These are phyloP conservation scores for Phoxinus dragarum DNA, from an alignment of 2,797 vertebrate species.

Conservation along the genomic window DNA sequence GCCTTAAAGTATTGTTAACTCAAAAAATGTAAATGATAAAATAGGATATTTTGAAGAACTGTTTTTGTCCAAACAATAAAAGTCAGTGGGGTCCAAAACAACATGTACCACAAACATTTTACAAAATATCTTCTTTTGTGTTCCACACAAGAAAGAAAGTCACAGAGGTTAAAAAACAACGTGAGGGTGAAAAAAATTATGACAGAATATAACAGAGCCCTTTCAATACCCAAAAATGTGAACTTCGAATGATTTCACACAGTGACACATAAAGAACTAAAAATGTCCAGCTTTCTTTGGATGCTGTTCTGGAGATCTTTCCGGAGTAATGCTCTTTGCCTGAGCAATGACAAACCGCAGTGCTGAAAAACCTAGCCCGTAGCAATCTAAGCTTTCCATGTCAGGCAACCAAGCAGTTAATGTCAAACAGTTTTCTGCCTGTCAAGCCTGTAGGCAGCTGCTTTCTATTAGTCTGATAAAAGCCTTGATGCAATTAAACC, in stretches of 20 bases:
- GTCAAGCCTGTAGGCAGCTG: conserved; percentile 69
- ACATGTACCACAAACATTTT: not conserved
- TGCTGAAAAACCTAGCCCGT: conserved; percentile 41
- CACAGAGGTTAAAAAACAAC: not conserved
- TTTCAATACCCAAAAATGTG: not conserved
- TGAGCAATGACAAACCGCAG: conserved; percentile 28
- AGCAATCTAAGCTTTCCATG: conserved; percentile 55
- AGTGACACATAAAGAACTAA: not conserved
- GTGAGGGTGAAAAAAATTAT: not conserved
- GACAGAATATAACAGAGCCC: not conserved
- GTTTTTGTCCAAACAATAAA: not conserved
- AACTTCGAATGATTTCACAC: conserved; percentile 1
- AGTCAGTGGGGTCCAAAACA: not conserved
- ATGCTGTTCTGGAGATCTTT: conserved; percentile 6
- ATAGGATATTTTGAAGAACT: not conserved
- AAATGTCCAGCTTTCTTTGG: conserved; percentile 25
- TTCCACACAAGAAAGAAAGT: not conserved
- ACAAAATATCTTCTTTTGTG: not conserved
- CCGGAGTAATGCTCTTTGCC: conserved; percentile 13
- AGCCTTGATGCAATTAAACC: conserved; percentile 65
- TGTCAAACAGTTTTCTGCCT: conserved; percentile 61
- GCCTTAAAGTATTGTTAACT: not conserved
- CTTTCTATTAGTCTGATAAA: conserved; percentile 77
- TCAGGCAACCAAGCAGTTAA: conserved; percentile 66
- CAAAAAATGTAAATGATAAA: too few species aligned